Percentiles rank a stretch among this genome's conserved stretches.
Conservation (phyloP, 2,797 vertebrate species). For the Rallus crepitans region DNA sequence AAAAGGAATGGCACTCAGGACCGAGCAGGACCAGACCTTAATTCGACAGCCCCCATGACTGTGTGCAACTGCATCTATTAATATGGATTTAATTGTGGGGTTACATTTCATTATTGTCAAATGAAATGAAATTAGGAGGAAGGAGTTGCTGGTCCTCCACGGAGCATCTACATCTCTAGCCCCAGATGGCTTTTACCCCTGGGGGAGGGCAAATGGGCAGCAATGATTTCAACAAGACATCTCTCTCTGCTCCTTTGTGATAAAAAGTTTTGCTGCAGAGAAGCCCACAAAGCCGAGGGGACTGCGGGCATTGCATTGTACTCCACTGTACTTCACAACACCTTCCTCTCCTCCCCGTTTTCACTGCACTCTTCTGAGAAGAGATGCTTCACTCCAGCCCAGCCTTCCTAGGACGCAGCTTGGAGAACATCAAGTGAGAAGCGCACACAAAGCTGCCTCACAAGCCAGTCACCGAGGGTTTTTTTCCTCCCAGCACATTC, state of each 20-base stretch:
- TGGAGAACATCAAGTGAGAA: neutral
- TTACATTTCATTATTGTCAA: conserved; percentile 35
- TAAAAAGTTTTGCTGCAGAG: neutral
- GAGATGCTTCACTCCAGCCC: neutral
- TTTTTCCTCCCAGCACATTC: neutral
- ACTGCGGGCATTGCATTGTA: neutral
- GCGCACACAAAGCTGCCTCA: neutral
- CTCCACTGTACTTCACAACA: neutral
- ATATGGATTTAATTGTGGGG: conserved; percentile 36
- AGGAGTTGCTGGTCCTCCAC: neutral
- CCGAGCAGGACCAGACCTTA: conserved; percentile 10
- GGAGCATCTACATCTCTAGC: neutral
- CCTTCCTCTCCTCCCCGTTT: neutral
- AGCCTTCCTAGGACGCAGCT: fast-evolving
- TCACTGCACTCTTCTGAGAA: neutral
- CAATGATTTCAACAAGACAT: neutral
- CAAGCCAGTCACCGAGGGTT: neutral
- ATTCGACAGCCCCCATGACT: conserved; percentile 19
- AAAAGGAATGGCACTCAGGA: neutral
- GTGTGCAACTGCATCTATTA: conserved; percentile 47
- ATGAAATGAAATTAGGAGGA: conserved; percentile 59
- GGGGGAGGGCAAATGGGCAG: neutral
- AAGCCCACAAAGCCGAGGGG: fast-evolving
- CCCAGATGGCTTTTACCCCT: neutral
- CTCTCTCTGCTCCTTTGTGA: neutral